Evolutionary conservation across 2,888 invertebrate genomes (phyloP).

Genomic region (Sericinus montela): DNA sequence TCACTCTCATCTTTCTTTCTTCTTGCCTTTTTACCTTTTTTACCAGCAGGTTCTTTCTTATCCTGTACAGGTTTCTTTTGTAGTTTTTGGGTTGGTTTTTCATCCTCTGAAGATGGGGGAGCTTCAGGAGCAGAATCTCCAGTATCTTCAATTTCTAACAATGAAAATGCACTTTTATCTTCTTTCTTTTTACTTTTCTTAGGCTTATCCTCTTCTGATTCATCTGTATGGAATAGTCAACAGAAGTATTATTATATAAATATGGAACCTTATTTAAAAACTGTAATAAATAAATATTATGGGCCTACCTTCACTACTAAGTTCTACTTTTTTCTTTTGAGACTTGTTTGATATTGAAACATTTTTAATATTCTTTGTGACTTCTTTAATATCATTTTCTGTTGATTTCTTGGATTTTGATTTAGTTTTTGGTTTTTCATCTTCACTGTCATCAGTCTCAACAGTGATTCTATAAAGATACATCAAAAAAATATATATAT

Average conservation of each 20-base stretch:
- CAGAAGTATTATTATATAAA: too few relatives aligned
- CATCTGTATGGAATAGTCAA: slow-evolving; percentile 36
- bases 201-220: slow-evolving; percentile 67
- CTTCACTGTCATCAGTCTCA: slow-evolving; percentile 70
- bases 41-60: slow-evolving; percentile 74
- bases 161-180: slow-evolving; percentile 82
- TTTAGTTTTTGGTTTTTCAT: slow-evolving; percentile 68
- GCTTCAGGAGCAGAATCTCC: slow-evolving; percentile 69
- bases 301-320: slow-evolving; percentile 54
- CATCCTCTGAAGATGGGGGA: slow-evolving; percentile 68
- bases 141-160: slow-evolving; percentile 83
- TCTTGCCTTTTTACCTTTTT: slow-evolving; percentile 86
- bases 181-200: slow-evolving; percentile 64
- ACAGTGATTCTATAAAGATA: slow-evolving; percentile 45
- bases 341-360: slow-evolving; percentile 77
- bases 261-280: too few relatives aligned
- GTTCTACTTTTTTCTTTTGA: slow-evolving; percentile 61
- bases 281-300: too few relatives aligned
- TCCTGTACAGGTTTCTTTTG: slow-evolving; percentile 57
- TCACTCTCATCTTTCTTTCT: slow-evolving; percentile 88
- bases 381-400: slow-evolving; percentile 70
- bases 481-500: background rate
- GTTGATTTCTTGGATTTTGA: slow-evolving; percentile 70
- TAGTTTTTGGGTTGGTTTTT: slow-evolving; percentile 51
- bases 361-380: slow-evolving; percentile 80